Base-by-base conservation (phyloP, 2,797 vertebrate genomes). In the Sciaenops ocellatus region DNA sequence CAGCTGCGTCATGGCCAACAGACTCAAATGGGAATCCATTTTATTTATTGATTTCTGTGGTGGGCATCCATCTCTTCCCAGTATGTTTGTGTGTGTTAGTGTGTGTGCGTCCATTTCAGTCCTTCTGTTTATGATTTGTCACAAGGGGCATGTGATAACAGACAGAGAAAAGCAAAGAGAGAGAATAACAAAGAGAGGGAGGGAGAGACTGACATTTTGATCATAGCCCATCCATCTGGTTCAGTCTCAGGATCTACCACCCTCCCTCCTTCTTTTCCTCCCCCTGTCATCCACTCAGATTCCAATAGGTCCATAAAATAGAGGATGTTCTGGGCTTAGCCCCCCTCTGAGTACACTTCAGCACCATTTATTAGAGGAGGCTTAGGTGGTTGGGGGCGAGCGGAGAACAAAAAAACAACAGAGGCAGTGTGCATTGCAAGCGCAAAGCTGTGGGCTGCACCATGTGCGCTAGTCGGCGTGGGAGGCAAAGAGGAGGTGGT, bases 321-420 rank as follows among this genome's bases (percentile, higher is more conserved):
- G 85, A 85, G 89, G 89, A 92, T 91, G 91, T 90, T 93, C 89
- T 89, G 82, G 85, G 83, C 76, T 90, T 90, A 93, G 86, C 77
- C 89, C 79, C 91, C 90, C 3, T 48, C 80, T 79, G 89, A 72
- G 90, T 82, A 83, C 85, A 90, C 86, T 90, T 90, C 90, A 90
- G 82, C 86, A 85, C 65, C 69, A 81, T 92, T 93, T 90, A 91
- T 90, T 87, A 84, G 88, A 90, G 78, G 76, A 88, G 87, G 88
- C 85, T 92, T 89, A 88, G 89, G 81, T 78, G 70, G 82, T 34
- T 52, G 70, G 84, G 81, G 81, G 83, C 41, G 63, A 78, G 74
- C 3, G 1, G 67, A 77, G 85, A 89, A 79, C 84, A 83, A 88
- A 87, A 87, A 88, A 87, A 88, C 85, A 90, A 87, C 87, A 87